phyloP scores from a whole-genome alignment of 2,113 vertebrate genomes.

The Ivindomyrus marchei region DNA sequence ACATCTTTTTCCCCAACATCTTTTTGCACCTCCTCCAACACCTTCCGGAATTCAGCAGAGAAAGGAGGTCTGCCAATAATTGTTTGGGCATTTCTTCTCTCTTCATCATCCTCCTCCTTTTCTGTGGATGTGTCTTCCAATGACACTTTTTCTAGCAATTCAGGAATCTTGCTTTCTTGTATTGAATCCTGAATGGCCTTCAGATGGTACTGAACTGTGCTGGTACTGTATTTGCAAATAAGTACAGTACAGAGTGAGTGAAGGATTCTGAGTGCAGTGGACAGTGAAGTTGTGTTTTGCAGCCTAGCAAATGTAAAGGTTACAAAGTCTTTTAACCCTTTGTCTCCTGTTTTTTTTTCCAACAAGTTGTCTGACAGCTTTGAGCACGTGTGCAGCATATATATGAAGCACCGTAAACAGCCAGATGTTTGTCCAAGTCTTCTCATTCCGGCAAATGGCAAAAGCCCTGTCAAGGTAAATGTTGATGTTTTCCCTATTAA shows the following conservation, averaged over 20 bases:
- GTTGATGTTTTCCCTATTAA: slow-evolving; percentile 18
- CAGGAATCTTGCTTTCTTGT: background rate
- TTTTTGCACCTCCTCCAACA: background rate
- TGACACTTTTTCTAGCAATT: background rate
- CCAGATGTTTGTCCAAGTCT: slow-evolving; percentile 12
- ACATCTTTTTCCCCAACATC: background rate
- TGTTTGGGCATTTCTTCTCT: slow-evolving; percentile 6
- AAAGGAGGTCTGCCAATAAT: slow-evolving; percentile 24
- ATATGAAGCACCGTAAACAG: slow-evolving; percentile 19
- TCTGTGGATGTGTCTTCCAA: background rate
- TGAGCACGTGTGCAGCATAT: background rate
- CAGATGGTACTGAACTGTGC: background rate
- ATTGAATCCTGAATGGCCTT: background rate
- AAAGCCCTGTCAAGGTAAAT: slow-evolving; percentile 20
- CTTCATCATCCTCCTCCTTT: background rate
- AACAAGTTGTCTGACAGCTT: background rate
- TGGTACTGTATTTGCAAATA: background rate
- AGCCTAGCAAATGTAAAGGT: slow-evolving; percentile 22
- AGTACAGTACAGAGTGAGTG: background rate
- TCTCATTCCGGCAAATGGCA: slow-evolving; percentile 4
- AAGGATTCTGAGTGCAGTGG: background rate
- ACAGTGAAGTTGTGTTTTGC: background rate
- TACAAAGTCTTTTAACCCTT: background rate
- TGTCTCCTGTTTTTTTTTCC: background rate
- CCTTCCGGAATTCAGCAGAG: background rate